phyloP scores from a whole-genome alignment of 2,113 vertebrate species.

The Saccopteryx leptura region DNA sequence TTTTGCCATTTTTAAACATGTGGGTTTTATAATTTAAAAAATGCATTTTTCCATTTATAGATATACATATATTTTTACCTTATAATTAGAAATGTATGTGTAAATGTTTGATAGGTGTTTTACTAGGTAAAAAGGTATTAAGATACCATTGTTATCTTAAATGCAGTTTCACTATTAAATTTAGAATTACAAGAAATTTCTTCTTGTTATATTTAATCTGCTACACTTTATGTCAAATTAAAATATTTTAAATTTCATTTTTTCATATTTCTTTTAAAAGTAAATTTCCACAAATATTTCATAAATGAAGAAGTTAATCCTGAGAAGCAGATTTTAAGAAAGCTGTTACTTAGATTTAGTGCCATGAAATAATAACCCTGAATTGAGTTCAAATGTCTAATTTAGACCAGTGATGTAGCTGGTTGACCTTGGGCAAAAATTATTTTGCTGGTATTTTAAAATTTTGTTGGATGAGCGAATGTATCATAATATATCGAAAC shows the following conservation, averaged over 20 bases:
- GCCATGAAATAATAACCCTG: neutral
- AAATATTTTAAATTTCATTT: constrained; percentile 29
- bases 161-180: neutral
- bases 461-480: neutral
- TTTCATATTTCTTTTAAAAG: neutral
- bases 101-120: neutral
- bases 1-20: neutral
- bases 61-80: neutral
- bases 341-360: constrained; percentile 48
- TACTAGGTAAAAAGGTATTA: neutral
- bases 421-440: constrained; percentile 9
- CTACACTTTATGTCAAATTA: neutral
- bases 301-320: constrained; percentile 12
- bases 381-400: neutral
- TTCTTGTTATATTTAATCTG: neutral
- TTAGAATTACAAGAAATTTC: neutral
- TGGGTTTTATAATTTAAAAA: neutral
- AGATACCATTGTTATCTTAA: neutral
- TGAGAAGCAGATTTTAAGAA: neutral
- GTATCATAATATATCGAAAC: neutral
- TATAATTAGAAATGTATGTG: neutral
- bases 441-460: neutral
- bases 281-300: constrained; percentile 6
- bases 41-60: neutral
- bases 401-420: neutral